These are phyloP conservation scores for Troides oblongomaculatus DNA, from an alignment of 2,888 invertebrate genomes.

Conservation along the genomic window DNA sequence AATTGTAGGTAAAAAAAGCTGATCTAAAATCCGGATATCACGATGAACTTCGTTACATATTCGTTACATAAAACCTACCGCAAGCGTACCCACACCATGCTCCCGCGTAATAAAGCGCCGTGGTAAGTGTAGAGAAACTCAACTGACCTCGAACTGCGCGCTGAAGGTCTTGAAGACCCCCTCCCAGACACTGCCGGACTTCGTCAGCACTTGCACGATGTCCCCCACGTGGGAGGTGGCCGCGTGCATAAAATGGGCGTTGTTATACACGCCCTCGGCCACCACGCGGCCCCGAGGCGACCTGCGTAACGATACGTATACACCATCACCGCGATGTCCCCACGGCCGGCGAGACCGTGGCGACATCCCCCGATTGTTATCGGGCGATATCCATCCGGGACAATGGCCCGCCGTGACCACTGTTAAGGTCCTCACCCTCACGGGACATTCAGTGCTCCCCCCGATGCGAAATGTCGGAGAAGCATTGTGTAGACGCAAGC, in stretches of 20 bases:
- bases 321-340: background rate
- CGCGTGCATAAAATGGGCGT: slow-evolving; percentile 94
- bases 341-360: too few species aligned
- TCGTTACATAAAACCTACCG: too few species aligned
- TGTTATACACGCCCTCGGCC: slow-evolving; percentile 93
- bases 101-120: background rate
- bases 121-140: background rate
- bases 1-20: too few species aligned
- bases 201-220: slow-evolving; percentile 88
- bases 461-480: too few species aligned
- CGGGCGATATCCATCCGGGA: background rate
- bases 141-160: slow-evolving; percentile 88
- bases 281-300: slow-evolving; percentile 85
- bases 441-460: too few species aligned
- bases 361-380: background rate
- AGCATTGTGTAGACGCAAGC: too few species aligned
- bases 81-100: background rate
- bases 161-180: slow-evolving; percentile 95
- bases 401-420: background rate
- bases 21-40: too few species aligned
- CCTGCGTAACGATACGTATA: slow-evolving; percentile 53
- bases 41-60: too few species aligned
- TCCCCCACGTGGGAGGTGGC: slow-evolving; percentile 92
- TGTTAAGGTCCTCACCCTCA: too few species aligned
- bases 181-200: slow-evolving; percentile 92